A percentile compares a stretch with the other conserved stretches of the same genome.
phyloP scores from a whole-genome alignment of 2,888 invertebrate species.

The Polydrusus cervinus region DNA sequence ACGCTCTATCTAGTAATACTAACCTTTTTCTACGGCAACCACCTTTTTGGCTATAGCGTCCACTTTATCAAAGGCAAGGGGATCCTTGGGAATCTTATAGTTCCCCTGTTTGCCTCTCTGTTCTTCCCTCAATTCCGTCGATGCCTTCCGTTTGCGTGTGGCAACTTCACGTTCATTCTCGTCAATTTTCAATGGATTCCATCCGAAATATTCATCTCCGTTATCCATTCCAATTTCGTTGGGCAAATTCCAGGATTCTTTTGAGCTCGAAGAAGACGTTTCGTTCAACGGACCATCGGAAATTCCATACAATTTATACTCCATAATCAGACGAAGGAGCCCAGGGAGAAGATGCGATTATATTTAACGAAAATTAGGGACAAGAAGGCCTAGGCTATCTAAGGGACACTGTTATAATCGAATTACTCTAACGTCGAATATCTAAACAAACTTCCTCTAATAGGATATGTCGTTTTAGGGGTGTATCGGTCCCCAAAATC shows the following conservation, averaged over 20 bases:
- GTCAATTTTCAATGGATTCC: slow-evolving; percentile 68
- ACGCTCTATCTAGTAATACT: slow-evolving; percentile 47
- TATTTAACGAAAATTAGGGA: slow-evolving; percentile 8
- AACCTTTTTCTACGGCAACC: slow-evolving; percentile 60
- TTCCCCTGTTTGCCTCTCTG: slow-evolving; percentile 50
- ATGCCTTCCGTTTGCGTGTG: slow-evolving; percentile 54
- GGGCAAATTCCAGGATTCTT: slow-evolving; percentile 66
- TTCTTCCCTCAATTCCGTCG: slow-evolving; percentile 52
- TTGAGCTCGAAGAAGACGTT: slow-evolving; percentile 61
- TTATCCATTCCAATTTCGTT: slow-evolving; percentile 66
- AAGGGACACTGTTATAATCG: slow-evolving; percentile 20
- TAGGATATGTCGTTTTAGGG: slow-evolving; percentile 29
- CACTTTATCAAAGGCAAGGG: slow-evolving; percentile 59
- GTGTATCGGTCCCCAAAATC: slow-evolving; percentile 35
- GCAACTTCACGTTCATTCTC: slow-evolving; percentile 34
- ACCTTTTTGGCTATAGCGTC: slow-evolving; percentile 41
- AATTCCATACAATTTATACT: slow-evolving; percentile 69
- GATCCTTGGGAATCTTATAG: slow-evolving; percentile 58
- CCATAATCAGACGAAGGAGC: slow-evolving; percentile 66
- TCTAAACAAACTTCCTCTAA: slow-evolving; percentile 29
- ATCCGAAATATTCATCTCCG: slow-evolving; percentile 69
- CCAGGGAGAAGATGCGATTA: slow-evolving; percentile 6
- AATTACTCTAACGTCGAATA: slow-evolving; percentile 21
- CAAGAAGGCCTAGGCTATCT: neutral
- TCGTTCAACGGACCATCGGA: slow-evolving; percentile 65